phyloP scores from a whole-genome alignment of 2,888 invertebrate species.

The Cephus nigrinus region DNA sequence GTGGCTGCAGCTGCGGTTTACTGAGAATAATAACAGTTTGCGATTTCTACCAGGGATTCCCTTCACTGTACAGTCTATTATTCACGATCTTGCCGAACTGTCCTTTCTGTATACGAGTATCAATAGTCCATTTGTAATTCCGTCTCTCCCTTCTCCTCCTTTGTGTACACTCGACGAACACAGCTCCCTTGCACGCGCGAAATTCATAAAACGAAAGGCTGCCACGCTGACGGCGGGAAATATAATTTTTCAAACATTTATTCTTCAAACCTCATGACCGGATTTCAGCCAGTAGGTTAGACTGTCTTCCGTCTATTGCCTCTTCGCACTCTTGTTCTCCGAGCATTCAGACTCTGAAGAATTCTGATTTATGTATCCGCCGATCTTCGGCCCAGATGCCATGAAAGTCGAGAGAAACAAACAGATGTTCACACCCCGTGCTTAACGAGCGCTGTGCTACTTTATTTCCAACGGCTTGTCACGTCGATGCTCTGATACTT shows the following conservation, averaged over 20 bases:
- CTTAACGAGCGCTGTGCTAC: constrained; percentile 1
- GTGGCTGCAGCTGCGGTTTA: background rate
- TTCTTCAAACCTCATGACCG: background rate
- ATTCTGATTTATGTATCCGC: constrained; percentile 1
- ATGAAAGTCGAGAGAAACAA: constrained; percentile 2
- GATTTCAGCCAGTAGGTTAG: background rate
- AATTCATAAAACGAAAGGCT: background rate
- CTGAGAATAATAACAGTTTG: background rate
- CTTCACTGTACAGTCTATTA: background rate
- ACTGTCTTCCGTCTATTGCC: background rate
- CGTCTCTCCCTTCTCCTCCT: background rate
- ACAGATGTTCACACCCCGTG: constrained; percentile 6
- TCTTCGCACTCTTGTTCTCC: background rate
- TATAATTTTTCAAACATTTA: background rate
- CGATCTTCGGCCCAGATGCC: constrained; percentile 1
- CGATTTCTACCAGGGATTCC: background rate
- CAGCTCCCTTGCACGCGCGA: background rate
- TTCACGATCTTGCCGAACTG: background rate
- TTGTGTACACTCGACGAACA: background rate
- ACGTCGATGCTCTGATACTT: background rate
- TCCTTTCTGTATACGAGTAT: background rate
- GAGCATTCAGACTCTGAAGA: background rate
- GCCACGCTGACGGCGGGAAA: background rate
- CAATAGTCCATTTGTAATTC: background rate
- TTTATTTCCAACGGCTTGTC: constrained; percentile 2